A percentile compares a stretch with the other conserved stretches of the same genome.
Evolutionary conservation across 1,140 invertebrate genomes (phyloP).

Genomic region (Drosophila asahinai): DNA sequence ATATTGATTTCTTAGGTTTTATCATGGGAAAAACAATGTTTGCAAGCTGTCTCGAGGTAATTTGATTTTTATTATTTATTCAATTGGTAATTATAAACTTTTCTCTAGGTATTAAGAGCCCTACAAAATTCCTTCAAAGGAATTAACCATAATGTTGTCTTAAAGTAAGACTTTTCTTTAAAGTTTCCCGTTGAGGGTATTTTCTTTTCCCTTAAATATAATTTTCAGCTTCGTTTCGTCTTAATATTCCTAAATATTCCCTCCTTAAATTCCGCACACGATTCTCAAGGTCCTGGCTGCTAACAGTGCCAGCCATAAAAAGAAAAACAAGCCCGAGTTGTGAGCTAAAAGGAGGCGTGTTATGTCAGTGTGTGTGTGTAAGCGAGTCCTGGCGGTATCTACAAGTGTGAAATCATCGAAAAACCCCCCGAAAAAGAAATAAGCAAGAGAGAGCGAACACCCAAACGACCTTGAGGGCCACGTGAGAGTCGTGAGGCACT

Average conservation of each 20-base stretch:
- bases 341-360: slow-evolving; percentile 55
- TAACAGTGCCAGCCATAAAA: slow-evolving; percentile 21
- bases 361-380: slow-evolving; percentile 21
- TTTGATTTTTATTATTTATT: not conserved
- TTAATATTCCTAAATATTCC: slow-evolving; percentile 4
- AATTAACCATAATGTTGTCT: not conserved
- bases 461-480: slow-evolving; percentile 72
- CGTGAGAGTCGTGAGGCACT: slow-evolving; percentile 59
- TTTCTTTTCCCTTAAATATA: too few relatives aligned
- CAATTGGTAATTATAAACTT: not conserved
- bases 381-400: slow-evolving; percentile 27
- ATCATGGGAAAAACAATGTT: not conserved
- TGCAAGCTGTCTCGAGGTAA: not conserved
- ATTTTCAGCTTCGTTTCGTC: too few relatives aligned
- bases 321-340: slow-evolving; percentile 20
- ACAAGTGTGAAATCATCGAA: slow-evolving; percentile 74
- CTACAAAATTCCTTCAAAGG: too few relatives aligned
- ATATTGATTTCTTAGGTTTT: slow-evolving; percentile 21
- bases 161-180: not conserved
- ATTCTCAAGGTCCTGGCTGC: slow-evolving; percentile 26
- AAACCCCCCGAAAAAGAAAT: slow-evolving; percentile 6
- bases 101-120: too few relatives aligned
- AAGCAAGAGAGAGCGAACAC: slow-evolving; percentile 28
- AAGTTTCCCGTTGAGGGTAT: not conserved
- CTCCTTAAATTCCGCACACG: slow-evolving; percentile 12